These are phyloP conservation scores for Ryuthela nishihirai DNA, from an alignment of 2,888 invertebrate species.

Conservation along the genomic window DNA sequence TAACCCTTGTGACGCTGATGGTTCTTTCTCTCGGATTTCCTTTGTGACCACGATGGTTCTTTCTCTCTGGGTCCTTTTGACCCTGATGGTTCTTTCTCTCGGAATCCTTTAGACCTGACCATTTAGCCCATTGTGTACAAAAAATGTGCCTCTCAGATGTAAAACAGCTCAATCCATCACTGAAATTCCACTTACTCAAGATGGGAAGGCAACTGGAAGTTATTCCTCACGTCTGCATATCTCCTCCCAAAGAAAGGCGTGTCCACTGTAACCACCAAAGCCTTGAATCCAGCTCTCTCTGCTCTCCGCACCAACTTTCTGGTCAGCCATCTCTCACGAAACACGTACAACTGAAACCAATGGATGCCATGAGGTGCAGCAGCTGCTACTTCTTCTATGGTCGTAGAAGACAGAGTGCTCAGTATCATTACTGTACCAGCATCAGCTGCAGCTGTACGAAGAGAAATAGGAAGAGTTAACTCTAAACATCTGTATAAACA, in stretches of 20 bases:
- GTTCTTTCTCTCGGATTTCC: too few relatives aligned
- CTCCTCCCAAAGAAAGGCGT: slow-evolving; percentile 81
- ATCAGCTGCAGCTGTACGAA: slow-evolving; percentile 65
- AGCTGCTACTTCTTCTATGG: slow-evolving; percentile 78
- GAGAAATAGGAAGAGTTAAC: not conserved
- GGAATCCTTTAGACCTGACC: too few relatives aligned
- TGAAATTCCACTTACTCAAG: slow-evolving; percentile 59
- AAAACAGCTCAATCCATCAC: too few relatives aligned
- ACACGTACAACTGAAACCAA: slow-evolving; percentile 92
- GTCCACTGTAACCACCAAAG: slow-evolving; percentile 82
- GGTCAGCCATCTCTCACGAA: slow-evolving; percentile 65
- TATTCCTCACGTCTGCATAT: slow-evolving; percentile 74
- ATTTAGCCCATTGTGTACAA: too few relatives aligned
- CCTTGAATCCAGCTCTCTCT: slow-evolving; percentile 78
- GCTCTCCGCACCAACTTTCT: slow-evolving; percentile 67
- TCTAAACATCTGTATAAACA: too few relatives aligned
- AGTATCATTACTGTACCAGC: slow-evolving; percentile 72
- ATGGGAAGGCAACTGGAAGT: slow-evolving; percentile 75
- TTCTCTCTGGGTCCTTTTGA: too few relatives aligned
- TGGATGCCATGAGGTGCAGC: slow-evolving; percentile 70
- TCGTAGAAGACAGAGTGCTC: slow-evolving; percentile 80
- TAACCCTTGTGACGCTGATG: too few relatives aligned
- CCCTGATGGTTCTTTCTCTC: too few relatives aligned
- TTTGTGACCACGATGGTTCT: too few relatives aligned
- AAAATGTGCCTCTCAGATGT: too few relatives aligned